These are phyloP conservation scores for Stenichneumon culpator DNA, from an alignment of 2,888 invertebrate species.

Conservation along the genomic window DNA sequence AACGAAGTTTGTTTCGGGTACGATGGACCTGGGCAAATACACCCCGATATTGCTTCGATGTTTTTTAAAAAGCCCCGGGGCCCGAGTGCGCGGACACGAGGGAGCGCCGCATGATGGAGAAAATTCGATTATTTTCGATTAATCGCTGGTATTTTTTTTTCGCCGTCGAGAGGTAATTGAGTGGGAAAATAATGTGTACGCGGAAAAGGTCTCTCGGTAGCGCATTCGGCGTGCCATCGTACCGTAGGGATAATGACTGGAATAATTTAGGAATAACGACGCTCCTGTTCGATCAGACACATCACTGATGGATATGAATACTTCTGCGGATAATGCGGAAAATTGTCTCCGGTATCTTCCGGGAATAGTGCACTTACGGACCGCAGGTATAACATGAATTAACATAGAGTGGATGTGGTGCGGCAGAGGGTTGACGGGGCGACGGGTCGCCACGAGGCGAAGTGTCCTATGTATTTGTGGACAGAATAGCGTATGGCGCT, in stretches of 20 bases:
- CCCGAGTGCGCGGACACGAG: background rate
- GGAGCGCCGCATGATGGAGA: background rate
- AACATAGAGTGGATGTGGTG: conserved; percentile 22
- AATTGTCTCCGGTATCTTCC: background rate
- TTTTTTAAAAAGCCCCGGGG: background rate
- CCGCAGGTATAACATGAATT: conserved; percentile 44
- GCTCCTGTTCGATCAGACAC: background rate
- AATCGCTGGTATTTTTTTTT: background rate
- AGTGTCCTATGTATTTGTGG: background rate
- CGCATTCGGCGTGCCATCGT: background rate
- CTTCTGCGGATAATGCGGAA: background rate
- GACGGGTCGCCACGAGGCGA: background rate
- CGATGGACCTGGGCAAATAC: conserved; percentile 11
- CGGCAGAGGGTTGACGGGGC: background rate
- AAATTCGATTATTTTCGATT: conserved; percentile 16
- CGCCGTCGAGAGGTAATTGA: conserved; percentile 3
- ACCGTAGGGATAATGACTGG: background rate
- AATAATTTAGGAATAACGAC: background rate
- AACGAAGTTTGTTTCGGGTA: conserved; percentile 37
- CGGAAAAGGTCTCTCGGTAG: background rate
- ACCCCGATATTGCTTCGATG: conserved; percentile 15
- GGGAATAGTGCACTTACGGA: conserved; percentile 24
- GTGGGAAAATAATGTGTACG: background rate
- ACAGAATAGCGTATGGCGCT: background rate
- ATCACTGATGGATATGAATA: background rate